Base-by-base conservation (phyloP, 2,113 vertebrate genomes). In the Pseudonaja textilis region DNA sequence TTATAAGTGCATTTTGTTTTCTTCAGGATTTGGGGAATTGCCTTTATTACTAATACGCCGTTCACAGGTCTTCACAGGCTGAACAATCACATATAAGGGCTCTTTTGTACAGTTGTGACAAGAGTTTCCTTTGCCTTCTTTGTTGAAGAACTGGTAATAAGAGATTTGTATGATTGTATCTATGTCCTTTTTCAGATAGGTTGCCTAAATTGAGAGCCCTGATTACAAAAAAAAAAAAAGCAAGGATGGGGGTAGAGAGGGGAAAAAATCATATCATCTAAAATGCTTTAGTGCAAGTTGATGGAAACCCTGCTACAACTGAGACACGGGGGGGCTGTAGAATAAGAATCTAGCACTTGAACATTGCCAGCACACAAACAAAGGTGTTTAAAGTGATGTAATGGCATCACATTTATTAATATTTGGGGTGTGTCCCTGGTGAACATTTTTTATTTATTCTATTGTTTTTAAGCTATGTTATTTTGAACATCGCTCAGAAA, bases 1-100 rank as follows among this genome's bases (percentile, higher is more conserved):
- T 99, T 95, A 81, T 59, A 81, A 20, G 0, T 0, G 0, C 2
- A 1, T 16, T 64, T 34, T 69, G 54, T 55, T 93, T 0, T 61
- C 16, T 89, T 57, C 87, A 39, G 0, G n/a, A 39, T 74, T 88
- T 59, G 45, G 88, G 25, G 18, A 92, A 52, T 34, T 16, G 3
- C 59, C 14, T 85, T 89, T 85, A 47, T 74, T 25, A 34, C 54
- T 64, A 52, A 18, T 23, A 61, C 55, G 42, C 3, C 11, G 23
- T 25, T 23, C 56, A 64, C 26, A 6, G 55, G 9, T 61, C 54
- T 85, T 26, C 55, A n/a, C n/a, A n/a, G 74, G 34, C 20, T 92
- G n/a, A 42, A 5, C 25, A 55, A 29, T 47, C 69, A 34, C 54
- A 45, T 55, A 92, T 23, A 22, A 3, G 20, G 50, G 4, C 52